Evolutionary conservation across 2,888 invertebrate species (phyloP).

Genomic region (Xanthostigma xanthostigma): DNA sequence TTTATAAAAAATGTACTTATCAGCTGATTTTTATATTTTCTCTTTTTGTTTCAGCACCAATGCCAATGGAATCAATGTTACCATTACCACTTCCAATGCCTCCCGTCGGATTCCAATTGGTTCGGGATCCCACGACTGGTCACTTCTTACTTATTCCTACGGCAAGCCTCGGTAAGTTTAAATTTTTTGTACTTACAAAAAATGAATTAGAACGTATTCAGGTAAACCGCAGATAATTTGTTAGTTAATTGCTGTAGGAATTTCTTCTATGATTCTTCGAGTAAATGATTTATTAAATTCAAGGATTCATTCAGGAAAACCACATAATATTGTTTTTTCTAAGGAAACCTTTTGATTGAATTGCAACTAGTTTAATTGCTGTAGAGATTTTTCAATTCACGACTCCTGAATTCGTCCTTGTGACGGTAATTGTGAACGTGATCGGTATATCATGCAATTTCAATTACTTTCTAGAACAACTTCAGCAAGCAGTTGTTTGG

Average conservation of each 20-base stretch:
- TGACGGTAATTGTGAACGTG: no score
- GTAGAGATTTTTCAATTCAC: no score
- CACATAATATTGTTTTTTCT: no score
- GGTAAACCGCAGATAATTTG: no score
- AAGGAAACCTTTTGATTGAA: no score
- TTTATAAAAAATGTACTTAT: neutral
- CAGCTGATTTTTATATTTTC: conserved; percentile 8
- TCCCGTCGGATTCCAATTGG: conserved; percentile 72
- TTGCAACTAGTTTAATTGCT: no score
- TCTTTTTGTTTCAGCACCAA: conserved; percentile 40
- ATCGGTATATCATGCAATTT: neutral
- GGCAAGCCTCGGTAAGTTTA: conserved; percentile 40
- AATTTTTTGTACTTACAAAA: neutral
- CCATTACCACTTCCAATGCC: conserved; percentile 49
- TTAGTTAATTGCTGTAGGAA: no score
- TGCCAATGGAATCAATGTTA: conserved; percentile 60
- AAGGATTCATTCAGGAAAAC: no score
- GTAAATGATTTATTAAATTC: no score
- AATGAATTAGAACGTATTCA: no score
- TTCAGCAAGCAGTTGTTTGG: conserved; percentile 62
- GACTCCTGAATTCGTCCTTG: no score
- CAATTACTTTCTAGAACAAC: conserved; percentile 34
- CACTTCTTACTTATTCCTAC: conserved; percentile 67
- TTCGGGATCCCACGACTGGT: conserved; percentile 72
- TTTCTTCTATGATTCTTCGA: no score